Conservation (phyloP, 2,113 vertebrate species). For the Eolophus roseicapilla region DNA sequence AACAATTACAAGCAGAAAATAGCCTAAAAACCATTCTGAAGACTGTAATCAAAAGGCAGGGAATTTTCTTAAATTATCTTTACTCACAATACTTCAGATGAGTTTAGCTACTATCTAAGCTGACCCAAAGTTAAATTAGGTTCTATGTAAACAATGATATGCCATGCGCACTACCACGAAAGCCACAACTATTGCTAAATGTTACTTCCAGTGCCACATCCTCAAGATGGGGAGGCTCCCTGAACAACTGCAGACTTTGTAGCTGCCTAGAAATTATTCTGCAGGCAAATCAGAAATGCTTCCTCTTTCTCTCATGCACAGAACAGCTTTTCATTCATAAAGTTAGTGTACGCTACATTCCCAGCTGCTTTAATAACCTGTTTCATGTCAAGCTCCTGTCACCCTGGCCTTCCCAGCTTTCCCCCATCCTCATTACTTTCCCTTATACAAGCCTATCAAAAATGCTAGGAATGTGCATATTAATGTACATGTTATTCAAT, state of each 20-base stretch:
- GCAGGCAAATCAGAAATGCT: neutral
- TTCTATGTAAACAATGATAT: neutral
- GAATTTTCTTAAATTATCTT: neutral
- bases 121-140: neutral
- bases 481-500: neutral
- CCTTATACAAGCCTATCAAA: neutral
- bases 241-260: neutral
- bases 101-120: neutral
- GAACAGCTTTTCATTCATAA: neutral
- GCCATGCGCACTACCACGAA: neutral
- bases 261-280: neutral
- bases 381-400: neutral
- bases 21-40: neutral
- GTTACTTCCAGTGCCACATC: neutral
- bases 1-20: neutral
- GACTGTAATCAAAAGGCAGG: neutral
- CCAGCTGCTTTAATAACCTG: conserved; percentile 33
- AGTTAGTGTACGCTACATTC: neutral
- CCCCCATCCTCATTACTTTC: neutral
- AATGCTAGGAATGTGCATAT: neutral
- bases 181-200: neutral
- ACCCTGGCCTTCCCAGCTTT: neutral
- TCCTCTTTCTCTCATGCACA: neutral
- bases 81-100: neutral
- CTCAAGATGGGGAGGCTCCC: neutral